Evolutionary conservation across 2,888 invertebrate genomes (phyloP), one percentile per base, ranked within the genome.

Genomic region (Petrolisthes manimaculis): DNA sequence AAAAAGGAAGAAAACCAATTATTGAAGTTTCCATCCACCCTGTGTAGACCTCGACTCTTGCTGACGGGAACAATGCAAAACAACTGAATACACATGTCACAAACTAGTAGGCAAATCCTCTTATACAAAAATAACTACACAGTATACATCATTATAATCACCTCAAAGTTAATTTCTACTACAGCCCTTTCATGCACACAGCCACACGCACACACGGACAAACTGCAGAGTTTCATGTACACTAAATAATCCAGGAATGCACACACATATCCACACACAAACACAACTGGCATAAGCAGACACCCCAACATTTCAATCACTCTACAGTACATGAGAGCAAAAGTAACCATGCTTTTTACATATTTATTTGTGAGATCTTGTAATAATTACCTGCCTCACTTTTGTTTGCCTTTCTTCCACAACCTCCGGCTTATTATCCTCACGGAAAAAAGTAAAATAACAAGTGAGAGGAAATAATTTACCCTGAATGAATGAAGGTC

Each of bases 1-100:
- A 37, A 37, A 53, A 83, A 79, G 56, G 74, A 83, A 86, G 77
- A 86, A 51, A 83, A 87, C 83, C 87, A 9, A 12, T 55, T 37
- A 54, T 79, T 79, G 53, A 55, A 54, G 53, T 69, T 67, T 69
- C 82, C 79, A 21, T 84, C 88, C 88, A 88, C 88, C 84, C 88
- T 88, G 88, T 88, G 88, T 88, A 88, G 88, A 88, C 83, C 88
- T 84, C 84, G 61, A 88, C 88, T 71, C n/a, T 88, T 84, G 88
- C 88, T 88, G 79, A 84, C 84, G 83, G 88, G 88, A 88, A 88
- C 77, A 84, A 83, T 83, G 83, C 79, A 83, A 83, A 88, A 84
- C 84, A 88, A 88, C 83, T 84, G 78, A 84, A 88, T 84, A 88
- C 84, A 88, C 88, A 79, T 88, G 84, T 88, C 84, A 88, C 84